Base-by-base conservation (phyloP, 2,797 vertebrate species). In the Tokudaia tokunoshimensis region DNA sequence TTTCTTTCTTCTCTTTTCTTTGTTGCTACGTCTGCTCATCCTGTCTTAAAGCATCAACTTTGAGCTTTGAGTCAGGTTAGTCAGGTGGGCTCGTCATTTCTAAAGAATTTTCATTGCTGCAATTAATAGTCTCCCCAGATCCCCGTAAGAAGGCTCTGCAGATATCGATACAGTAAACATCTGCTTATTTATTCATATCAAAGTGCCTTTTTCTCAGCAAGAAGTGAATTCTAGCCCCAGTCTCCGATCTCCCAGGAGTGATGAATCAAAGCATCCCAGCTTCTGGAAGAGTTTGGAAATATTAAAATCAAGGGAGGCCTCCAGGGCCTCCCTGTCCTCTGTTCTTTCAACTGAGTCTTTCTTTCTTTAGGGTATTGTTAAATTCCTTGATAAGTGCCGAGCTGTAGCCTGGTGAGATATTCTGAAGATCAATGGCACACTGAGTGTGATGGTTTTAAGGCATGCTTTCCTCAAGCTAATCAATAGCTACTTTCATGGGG, bases 361-460 rank as follows among this genome's bases (percentile, higher is more conserved):
- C 94, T 95, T 87, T 94, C 97, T 98, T 94, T 1, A 0, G 96
- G 61, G 79, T 94, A 91, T 76, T 96, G 76, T 93, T 93, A 92
- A 95, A 44, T 86, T 97, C 70, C 55, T 93, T 79, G 92, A n/a
- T 92, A 97, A 97, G 96, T 95, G 95, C 94, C 95, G 65, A 85
- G 96, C 97, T 95, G 94, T 96, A 98, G 96, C 95, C 92, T 52
- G 86, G 94, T 95, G 94, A 96, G 96, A 94, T 94, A 96, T 95
- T 98, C 98, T 97, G 96, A 98, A 98, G 98, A 99, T 98, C 98
- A 98, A 98, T 98, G 98, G 96, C 94, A 96, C 89, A 96, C 95
- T 87, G 95, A 98, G 98, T 97, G 97, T 94, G 97, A 98, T 94
- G 93, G 98, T 98, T 98, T 98, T 97, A 98, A 97, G 98, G 96